Evolutionary conservation across 2,113 vertebrate species (phyloP).

Genomic region (Ovis aries): ARS-UI_Ramb_v3.0 NC_056055.1:136162001-136162500

Average conservation of each 20-base stretch:
- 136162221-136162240: background rate
- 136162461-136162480: no score
- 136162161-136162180: background rate
- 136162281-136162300: rapidly evolving
- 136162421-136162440: background rate
- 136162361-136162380: conserved; percentile 76
- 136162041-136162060: conserved; percentile 78
- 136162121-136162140: background rate
- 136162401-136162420: conserved; percentile 80
- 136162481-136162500: no score
- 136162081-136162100: conserved; percentile 68
- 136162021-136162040: conserved; percentile 73
- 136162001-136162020: conserved; percentile 72
- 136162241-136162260: background rate
- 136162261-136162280: background rate
- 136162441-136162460: background rate
- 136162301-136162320: background rate
- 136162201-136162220: background rate
- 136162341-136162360: conserved; percentile 76
- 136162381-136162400: conserved; percentile 72
- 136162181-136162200: background rate
- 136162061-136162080: conserved; percentile 74
- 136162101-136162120: conserved; percentile 75
- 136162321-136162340: conserved; percentile 76
- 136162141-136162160: background rate